Evolutionary conservation across 2,113 vertebrate species (phyloP).

Genomic region (Ammodytes marinus): DNA sequence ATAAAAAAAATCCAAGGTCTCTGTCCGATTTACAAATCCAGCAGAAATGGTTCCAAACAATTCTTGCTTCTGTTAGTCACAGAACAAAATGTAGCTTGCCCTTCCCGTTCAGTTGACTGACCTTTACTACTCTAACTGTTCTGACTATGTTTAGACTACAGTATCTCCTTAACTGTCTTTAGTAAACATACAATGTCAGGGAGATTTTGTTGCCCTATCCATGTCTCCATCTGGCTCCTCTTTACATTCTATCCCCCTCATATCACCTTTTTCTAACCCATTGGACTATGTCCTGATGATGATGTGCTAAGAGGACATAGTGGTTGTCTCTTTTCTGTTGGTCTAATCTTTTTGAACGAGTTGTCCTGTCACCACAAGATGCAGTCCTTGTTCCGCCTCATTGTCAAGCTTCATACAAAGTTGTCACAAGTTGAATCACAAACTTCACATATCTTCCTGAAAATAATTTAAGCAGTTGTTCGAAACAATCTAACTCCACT

Average conservation of each 20-base stretch:
- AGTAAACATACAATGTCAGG: constrained; percentile 33
- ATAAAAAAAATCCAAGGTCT: not conserved
- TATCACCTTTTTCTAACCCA: constrained; percentile 47
- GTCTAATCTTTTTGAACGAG: constrained; percentile 5
- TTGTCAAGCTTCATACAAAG: constrained; percentile 30
- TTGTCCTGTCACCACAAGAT: constrained; percentile 22
- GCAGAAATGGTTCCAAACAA: not conserved
- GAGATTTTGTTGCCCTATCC: constrained; percentile 11
- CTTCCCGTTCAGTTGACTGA: constrained; percentile 9
- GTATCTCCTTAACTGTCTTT: constrained; percentile 11
- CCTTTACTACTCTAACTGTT: not conserved
- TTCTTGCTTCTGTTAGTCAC: not conserved
- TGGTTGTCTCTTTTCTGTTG: constrained; percentile 39
- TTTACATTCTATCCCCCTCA: constrained; percentile 30
- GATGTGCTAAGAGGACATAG: constrained; percentile 8
- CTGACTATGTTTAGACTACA: not conserved
- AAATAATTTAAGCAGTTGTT: constrained; percentile 33
- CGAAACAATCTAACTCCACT: constrained; percentile 17
- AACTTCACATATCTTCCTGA: constrained; percentile 5
- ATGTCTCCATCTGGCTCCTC: constrained; percentile 31
- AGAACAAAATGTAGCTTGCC: not conserved
- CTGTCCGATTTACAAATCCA: not conserved
- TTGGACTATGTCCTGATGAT: constrained; percentile 48
- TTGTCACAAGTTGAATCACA: constrained; percentile 22
- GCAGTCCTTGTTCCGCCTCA: constrained; percentile 28